Evolutionary conservation across 1,140 invertebrate species (phyloP).

Genomic region (Dermatophagoides farinae): DNA sequence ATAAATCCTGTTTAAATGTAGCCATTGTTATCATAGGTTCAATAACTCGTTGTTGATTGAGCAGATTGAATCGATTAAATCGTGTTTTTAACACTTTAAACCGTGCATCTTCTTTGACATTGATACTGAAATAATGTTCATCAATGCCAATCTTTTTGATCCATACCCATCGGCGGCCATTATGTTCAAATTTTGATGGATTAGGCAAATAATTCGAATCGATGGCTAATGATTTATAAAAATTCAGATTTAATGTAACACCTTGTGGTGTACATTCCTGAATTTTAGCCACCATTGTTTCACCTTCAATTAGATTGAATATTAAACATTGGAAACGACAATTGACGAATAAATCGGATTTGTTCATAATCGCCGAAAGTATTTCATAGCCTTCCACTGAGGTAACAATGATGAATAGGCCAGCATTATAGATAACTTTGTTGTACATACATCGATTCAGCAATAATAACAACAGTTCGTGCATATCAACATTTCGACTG

Average conservation of each 20-base stretch:
- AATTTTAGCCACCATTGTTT: not conserved
- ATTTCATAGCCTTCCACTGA: not conserved
- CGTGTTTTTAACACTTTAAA: not conserved
- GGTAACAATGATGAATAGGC: not conserved
- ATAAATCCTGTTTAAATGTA: conserved; percentile 1
- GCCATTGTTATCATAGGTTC: conserved; percentile 2
- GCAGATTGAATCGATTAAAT: not conserved
- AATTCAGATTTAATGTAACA: not conserved
- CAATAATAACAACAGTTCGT: not conserved
- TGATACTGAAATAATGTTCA: not conserved
- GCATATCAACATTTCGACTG: not conserved
- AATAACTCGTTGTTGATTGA: not conserved
- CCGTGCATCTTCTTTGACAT: not conserved
- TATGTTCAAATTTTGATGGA: not conserved
- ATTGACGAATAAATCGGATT: conserved; percentile 4
- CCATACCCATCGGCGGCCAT: not conserved
- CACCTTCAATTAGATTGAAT: not conserved
- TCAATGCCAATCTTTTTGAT: not conserved
- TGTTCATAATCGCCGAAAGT: not conserved
- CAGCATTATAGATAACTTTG: conserved; percentile 2
- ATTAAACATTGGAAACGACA: not conserved
- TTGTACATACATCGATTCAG: not conserved
- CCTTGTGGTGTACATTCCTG: not conserved
- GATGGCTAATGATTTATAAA: not conserved
- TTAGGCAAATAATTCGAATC: not conserved